Evolutionary conservation across 2,888 invertebrate species (phyloP).

Genomic region (Magallana nippona): DNA sequence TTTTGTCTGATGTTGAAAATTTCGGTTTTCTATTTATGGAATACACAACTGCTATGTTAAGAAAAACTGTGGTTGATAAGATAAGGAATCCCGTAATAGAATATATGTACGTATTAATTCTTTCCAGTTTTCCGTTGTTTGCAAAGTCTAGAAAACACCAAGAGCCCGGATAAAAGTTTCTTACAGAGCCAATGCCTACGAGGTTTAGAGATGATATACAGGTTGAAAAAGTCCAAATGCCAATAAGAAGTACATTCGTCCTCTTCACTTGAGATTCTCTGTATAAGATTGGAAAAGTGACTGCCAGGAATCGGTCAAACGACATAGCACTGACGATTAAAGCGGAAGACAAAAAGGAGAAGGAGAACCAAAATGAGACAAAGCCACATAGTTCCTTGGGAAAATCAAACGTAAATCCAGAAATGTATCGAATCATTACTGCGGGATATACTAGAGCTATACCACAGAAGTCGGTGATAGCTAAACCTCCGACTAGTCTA

Average conservation of each 20-base stretch:
- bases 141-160: slow-evolving; percentile 37
- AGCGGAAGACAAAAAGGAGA: slow-evolving; percentile 18
- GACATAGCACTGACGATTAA: slow-evolving; percentile 19
- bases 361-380: background rate
- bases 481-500: slow-evolving; percentile 19
- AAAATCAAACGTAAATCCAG: slow-evolving; percentile 12
- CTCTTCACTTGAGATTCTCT: background rate
- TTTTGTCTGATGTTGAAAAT: background rate
- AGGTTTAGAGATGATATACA: background rate
- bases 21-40: background rate
- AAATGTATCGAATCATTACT: background rate
- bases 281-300: slow-evolving; percentile 6
- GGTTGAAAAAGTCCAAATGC: slow-evolving; percentile 1
- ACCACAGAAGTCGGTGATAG: slow-evolving; percentile 15
- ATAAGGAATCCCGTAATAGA: slow-evolving; percentile 6
- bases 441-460: slow-evolving; percentile 6
- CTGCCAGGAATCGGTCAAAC: slow-evolving; percentile 26
- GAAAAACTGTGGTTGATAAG: background rate
- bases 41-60: background rate
- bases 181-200: slow-evolving; percentile 10
- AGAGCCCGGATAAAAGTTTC: slow-evolving; percentile 31
- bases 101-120: slow-evolving; percentile 30
- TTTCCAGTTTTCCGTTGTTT: background rate
- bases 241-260: background rate
- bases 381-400: background rate